Conservation (phyloP, 2,888 invertebrate species). For the Tenthredo livida region DNA sequence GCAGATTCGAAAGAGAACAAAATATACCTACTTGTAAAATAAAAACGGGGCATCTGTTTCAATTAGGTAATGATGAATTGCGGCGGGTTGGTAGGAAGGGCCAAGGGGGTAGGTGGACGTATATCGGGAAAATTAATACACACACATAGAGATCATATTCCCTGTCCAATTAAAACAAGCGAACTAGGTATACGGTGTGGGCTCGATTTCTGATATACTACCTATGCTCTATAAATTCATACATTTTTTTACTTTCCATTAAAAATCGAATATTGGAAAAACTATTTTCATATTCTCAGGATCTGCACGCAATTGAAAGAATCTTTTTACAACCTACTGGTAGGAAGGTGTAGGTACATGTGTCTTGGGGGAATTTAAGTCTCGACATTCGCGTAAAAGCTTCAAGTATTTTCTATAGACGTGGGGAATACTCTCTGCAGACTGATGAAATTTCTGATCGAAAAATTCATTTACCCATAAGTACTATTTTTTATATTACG, state of each 20-base stretch:
- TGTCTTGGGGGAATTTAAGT: not conserved
- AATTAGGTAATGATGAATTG: not conserved
- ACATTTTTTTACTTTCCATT: too few relatives aligned
- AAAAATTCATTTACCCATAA: too few relatives aligned
- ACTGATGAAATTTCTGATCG: too few relatives aligned
- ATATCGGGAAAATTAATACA: not conserved
- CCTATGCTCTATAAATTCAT: too few relatives aligned
- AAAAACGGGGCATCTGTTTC: not conserved
- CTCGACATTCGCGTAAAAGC: not conserved
- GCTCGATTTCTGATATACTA: too few relatives aligned
- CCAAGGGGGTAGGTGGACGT: not conserved
- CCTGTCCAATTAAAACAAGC: constrained; percentile 1
- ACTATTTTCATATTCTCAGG: too few relatives aligned
- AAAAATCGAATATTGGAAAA: too few relatives aligned
- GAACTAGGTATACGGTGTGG: not conserved
- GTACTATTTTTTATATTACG: too few relatives aligned
- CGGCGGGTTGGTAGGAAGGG: too few relatives aligned
- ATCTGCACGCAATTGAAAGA: too few relatives aligned
- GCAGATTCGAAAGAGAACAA: not conserved
- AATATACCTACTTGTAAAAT: not conserved
- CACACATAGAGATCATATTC: not conserved
- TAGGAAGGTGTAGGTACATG: not conserved
- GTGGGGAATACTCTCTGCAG: too few relatives aligned
- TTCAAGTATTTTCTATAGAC: not conserved
- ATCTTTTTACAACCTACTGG: too few relatives aligned